Percentiles rank a stretch among this genome's conserved stretches.
These are phyloP conservation scores for Lutjanus erythropterus DNA, from an alignment of 2,113 vertebrate genomes.

Conservation along the genomic window DNA sequence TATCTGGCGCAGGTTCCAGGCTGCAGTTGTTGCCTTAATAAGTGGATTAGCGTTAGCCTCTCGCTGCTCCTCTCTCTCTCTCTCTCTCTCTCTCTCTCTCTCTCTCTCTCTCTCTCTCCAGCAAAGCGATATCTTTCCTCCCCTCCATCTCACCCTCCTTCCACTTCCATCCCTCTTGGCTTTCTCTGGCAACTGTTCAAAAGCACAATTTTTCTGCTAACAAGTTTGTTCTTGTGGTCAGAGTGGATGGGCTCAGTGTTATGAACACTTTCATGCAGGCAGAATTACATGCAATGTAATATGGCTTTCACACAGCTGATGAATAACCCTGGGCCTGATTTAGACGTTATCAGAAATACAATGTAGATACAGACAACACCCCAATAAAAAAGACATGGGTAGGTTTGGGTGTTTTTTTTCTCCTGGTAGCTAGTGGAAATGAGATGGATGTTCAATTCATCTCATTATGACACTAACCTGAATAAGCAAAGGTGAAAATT, in stretches of 20 bases:
- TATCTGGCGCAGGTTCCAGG: conserved; percentile 76
- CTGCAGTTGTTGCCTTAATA: conserved; percentile 84
- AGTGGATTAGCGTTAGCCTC: conserved; percentile 83
- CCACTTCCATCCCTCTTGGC: conserved; percentile 54
- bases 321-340: background rate
- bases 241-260: conserved; percentile 41
- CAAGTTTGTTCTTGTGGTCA: conserved; percentile 76
- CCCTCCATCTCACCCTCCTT: conserved; percentile 24
- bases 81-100: conserved; percentile 60
- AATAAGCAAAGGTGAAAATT: background rate
- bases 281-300: conserved; percentile 25
- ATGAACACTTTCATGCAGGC: conserved; percentile 18
- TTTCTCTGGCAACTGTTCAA: conserved; percentile 74
- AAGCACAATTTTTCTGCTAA: conserved; percentile 62
- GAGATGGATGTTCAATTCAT: no score
- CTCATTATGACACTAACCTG: background rate
- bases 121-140: conserved; percentile 53
- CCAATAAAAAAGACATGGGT: background rate
- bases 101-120: conserved; percentile 34
- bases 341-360: conserved; percentile 9
- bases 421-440: background rate
- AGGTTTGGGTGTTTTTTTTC: background rate
- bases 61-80: conserved; percentile 54
- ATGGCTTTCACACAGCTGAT: conserved; percentile 5
- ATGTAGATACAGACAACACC: background rate